Conservation (phyloP, 2,797 vertebrate species). For the Melanotaenia pygmaea region DNA sequence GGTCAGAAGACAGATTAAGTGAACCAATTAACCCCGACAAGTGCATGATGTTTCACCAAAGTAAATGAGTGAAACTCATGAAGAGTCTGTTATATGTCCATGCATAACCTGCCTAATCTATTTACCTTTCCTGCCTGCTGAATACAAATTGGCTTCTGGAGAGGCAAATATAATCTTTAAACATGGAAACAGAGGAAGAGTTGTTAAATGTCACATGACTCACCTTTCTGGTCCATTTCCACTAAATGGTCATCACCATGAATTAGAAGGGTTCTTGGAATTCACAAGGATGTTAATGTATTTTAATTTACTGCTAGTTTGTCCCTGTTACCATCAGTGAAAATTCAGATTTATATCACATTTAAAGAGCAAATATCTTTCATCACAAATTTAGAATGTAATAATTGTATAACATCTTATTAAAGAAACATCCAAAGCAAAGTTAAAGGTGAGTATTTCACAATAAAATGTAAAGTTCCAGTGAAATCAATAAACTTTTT, state of each 20-base stretch:
- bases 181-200: not conserved
- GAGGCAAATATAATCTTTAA: slow-evolving; percentile 5
- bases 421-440: no score
- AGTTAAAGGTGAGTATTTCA: no score
- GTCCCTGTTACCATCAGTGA: slow-evolving; percentile 16
- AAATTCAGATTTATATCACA: not conserved
- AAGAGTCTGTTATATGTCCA: slow-evolving; percentile 3
- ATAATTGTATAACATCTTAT: no score
- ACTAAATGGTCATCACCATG: slow-evolving; percentile 5
- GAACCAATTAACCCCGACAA: not conserved
- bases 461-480: no score
- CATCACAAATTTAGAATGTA: not conserved
- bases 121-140: not conserved
- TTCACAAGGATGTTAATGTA: not conserved
- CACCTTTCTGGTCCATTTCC: slow-evolving; percentile 20
- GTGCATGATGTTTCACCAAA: not conserved
- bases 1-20: slow-evolving; percentile 4
- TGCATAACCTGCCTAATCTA: slow-evolving; percentile 4
- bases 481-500: no score
- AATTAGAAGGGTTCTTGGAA: not conserved
- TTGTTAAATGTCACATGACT: slow-evolving; percentile 8
- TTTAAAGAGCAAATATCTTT: not conserved
- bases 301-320: slow-evolving; percentile 13
- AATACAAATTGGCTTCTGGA: slow-evolving; percentile 1
- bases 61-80: not conserved